Evolutionary conservation across 2,113 vertebrate genomes (phyloP), one percentile per base, ranked within the genome.

Genomic region (Engystomops pustulosus): DNA sequence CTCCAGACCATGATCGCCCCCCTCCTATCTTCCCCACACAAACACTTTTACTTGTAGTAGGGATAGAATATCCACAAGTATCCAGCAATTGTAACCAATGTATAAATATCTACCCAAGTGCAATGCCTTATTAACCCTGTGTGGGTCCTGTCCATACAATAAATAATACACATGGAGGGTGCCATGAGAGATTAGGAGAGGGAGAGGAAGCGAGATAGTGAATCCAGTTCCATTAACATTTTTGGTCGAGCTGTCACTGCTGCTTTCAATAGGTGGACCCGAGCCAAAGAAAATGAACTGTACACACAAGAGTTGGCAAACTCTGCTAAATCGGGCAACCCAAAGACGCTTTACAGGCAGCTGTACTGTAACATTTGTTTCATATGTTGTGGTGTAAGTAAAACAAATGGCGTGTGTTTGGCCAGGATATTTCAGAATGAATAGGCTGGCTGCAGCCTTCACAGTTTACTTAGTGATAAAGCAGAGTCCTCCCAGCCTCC

Each of bases 271-370:
- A 36, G 53, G 41, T 67, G 81, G 71, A 76, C 12, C 30, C 9
- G 44, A 18, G 81, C 81, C 81, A 83, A 75, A 51, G 25, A 75
- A 76, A 76, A 76, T 74, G 34, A 72, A 72, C 49, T 55, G 49
- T 53, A 70, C 47, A 58, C 68, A 83, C 58, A 76, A 47, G 34
- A 67, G 70, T 62, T 53, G 81, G 81, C 71, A 83, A 76, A 62
- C 27, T 4, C 36, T 74, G 14, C 45, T 51, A 67, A 44, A 77
- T 47, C 44, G 60, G 82, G 60, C 69, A 84, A 77, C 45, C 69
- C 74, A 84, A 78, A 65, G 60, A 84, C 44, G 32, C 60, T n/a
- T 51, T 67, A 44, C 27, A 8, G 60, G 9, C 55, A 55, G 45
- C 25, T 68, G 36, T 78, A 60, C 68, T 69, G 53, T 47, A 68